These are phyloP conservation scores for Oryctolagus cuniculus DNA, from an alignment of 2,113 vertebrate species.

Conservation along the genomic window DNA sequence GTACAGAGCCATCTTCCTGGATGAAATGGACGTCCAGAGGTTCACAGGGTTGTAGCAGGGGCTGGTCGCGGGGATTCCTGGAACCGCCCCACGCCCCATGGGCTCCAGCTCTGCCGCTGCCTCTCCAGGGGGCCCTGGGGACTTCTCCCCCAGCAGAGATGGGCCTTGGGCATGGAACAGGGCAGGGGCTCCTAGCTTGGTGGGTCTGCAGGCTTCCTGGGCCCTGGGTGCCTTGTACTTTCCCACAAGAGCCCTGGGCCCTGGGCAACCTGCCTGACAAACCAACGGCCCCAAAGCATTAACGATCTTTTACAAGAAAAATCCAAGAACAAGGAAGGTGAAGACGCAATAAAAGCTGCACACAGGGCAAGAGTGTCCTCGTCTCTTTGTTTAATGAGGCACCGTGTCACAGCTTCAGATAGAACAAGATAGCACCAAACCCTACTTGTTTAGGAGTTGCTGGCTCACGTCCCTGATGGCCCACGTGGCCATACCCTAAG, in stretches of 20 bases:
- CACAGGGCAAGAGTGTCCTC: not conserved
- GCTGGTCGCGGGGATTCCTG: not conserved
- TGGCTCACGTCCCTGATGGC: not conserved
- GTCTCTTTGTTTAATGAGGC: not conserved
- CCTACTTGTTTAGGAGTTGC: not conserved
- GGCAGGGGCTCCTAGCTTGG: too few species aligned
- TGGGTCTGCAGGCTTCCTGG: not conserved
- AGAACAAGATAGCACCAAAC: not conserved
- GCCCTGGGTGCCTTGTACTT: not conserved
- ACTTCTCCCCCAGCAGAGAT: not conserved
- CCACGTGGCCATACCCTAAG: too few species aligned
- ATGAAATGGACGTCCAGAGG: not conserved
- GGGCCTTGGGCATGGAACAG: not conserved
- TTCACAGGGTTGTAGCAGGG: not conserved
- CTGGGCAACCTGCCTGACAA: not conserved
- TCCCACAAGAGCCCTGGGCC: not conserved
- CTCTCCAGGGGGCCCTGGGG: not conserved
- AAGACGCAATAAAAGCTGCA: not conserved
- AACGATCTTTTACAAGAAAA: conserved; percentile 16
- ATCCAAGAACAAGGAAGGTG: not conserved
- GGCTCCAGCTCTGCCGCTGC: too few species aligned
- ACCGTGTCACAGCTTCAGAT: not conserved
- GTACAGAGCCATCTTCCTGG: not conserved
- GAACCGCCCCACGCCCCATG: not conserved
- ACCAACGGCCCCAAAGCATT: not conserved